These are phyloP conservation scores for Prinia subflava DNA, from an alignment of 2,113 vertebrate species.

Conservation along the genomic window DNA sequence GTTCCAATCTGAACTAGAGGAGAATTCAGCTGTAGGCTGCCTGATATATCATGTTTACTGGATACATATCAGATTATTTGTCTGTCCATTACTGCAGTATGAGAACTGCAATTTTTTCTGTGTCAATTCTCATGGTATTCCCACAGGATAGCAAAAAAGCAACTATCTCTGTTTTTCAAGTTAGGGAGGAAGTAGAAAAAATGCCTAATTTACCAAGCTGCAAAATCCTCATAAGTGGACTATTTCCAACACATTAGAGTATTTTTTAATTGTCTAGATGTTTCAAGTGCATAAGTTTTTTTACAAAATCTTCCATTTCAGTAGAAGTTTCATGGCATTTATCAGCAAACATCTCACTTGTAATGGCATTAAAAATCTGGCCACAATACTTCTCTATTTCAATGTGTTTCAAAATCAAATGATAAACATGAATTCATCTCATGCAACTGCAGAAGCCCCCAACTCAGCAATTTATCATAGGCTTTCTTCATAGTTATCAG, in stretches of 20 bases:
- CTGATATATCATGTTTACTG: background rate
- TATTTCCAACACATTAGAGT: background rate
- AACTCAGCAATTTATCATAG: background rate
- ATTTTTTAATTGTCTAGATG: background rate
- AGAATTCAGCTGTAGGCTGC: background rate
- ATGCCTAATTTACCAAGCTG: background rate
- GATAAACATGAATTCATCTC: background rate
- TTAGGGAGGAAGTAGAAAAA: background rate
- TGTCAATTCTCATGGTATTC: background rate
- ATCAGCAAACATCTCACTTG: background rate
- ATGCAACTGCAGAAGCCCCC: background rate
- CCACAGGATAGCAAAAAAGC: background rate
- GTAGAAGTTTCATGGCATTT: background rate
- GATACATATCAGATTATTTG: background rate
- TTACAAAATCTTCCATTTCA: background rate
- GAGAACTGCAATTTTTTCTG: fast-evolving
- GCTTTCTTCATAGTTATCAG: background rate
- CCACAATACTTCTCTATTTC: background rate
- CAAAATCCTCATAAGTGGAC: background rate
- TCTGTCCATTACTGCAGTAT: background rate
- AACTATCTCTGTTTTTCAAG: background rate
- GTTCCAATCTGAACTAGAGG: background rate
- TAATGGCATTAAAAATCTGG: background rate
- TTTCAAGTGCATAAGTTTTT: background rate
- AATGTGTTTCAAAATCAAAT: background rate